These are phyloP conservation scores for Diorhabda elongata DNA, from an alignment of 1,140 invertebrate species.

Conservation along the genomic window DNA sequence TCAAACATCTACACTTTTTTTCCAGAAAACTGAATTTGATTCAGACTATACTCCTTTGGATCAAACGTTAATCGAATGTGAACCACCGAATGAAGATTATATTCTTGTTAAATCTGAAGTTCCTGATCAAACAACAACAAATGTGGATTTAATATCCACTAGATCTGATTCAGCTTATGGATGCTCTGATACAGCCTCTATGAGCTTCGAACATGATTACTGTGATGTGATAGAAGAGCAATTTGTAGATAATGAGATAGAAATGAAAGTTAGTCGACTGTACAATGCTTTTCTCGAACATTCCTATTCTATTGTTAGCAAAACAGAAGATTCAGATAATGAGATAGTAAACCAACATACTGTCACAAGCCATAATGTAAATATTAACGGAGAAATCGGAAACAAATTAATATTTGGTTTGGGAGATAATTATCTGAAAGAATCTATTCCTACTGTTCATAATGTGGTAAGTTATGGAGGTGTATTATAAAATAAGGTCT, in stretches of 20 bases:
- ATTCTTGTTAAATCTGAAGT: not conserved
- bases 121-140: not conserved
- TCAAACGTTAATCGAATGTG: not conserved
- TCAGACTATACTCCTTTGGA: not conserved
- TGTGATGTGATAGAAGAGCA: slow-evolving; percentile 23
- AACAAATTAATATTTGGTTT: slow-evolving; percentile 29
- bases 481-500: too few relatives aligned
- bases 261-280: not conserved
- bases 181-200: slow-evolving; percentile 12
- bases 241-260: slow-evolving; percentile 14
- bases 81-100: not conserved
- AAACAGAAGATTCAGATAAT: slow-evolving; percentile 12
- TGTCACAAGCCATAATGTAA: slow-evolving; percentile 4
- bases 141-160: not conserved
- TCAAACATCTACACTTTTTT: not conserved
- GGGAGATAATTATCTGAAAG: slow-evolving; percentile 23
- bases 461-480: not conserved
- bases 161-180: slow-evolving; percentile 8
- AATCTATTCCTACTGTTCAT: not conserved
- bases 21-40: not conserved
- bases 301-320: slow-evolving; percentile 27
- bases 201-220: slow-evolving; percentile 34
- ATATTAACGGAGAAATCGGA: slow-evolving; percentile 9
- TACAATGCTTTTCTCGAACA: slow-evolving; percentile 25
- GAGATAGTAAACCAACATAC: not conserved